A percentile compares a stretch with the other conserved stretches of the same genome.
These are phyloP conservation scores for Zophobas morio DNA, from an alignment of 1,140 invertebrate species.

Conservation along the genomic window DNA sequence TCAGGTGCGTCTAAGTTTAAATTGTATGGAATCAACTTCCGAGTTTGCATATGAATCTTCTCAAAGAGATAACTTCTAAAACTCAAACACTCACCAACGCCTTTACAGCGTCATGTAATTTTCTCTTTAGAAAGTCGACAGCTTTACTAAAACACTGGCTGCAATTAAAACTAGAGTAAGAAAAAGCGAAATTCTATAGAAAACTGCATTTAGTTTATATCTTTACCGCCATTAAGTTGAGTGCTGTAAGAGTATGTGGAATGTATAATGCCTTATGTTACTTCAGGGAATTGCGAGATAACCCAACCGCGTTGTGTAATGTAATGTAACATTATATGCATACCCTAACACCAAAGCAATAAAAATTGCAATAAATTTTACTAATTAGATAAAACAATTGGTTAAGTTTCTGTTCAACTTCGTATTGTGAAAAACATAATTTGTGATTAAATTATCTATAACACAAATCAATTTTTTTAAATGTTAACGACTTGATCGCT, in stretches of 20 bases:
- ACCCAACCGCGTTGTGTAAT: constrained; percentile 20
- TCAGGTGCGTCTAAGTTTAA: constrained; percentile 16
- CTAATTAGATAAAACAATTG: constrained; percentile 8
- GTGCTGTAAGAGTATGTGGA: neutral
- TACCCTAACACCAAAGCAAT: constrained; percentile 25
- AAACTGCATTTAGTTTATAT: neutral
- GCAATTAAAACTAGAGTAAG: neutral
- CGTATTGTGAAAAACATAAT: no score
- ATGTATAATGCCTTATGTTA: constrained; percentile 35
- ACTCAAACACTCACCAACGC: constrained; percentile 1
- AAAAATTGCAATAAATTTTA: constrained; percentile 2
- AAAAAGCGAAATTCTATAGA: neutral
- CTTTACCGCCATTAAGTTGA: constrained; percentile 7
- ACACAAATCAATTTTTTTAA: no score
- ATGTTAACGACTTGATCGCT: no score
- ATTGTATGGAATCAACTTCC: neutral
- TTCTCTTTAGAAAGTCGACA: neutral
- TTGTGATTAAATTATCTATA: no score
- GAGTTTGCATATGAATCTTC: constrained; percentile 2
- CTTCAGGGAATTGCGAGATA: constrained; percentile 41
- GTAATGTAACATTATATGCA: constrained; percentile 12
- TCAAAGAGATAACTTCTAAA: constrained; percentile 6
- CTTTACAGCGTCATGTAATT: neutral
- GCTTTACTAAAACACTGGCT: neutral
- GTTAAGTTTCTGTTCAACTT: neutral